Base-by-base conservation (phyloP, 2,888 invertebrate genomes). In the Tillus elongatus region DNA sequence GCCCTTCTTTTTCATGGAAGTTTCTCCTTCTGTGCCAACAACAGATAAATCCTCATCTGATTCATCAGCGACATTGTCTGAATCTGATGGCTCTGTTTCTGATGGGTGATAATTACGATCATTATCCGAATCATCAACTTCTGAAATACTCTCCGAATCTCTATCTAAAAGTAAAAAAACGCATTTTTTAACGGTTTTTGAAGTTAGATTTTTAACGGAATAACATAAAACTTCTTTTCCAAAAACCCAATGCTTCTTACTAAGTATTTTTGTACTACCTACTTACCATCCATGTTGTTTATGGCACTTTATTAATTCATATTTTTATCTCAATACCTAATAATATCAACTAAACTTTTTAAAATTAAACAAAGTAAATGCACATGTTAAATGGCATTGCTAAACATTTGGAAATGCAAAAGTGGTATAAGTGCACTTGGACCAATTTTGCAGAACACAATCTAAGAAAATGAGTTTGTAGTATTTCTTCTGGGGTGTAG, bases 401-500 rank as follows among this genome's bases (percentile, higher is more conserved):
- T 29, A 29, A 29, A 29, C 30, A 29, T 29, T 9, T 29, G 12
- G 11, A 29, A 29, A 29, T 29, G 30, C 30, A 29, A 29, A 29
- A 29, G 30, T 29, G 30, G 30, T 29, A 29, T 11, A 29, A 29
- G 30, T 29, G 12, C 30, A 11, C 30, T 29, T 29, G 30, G 12
- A 29, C 30, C 30, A 29, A 8, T 29, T 29, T 29, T 29, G n/a
- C 30, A 29, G 30, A 29, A n/a, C 30, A 10, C n/a, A 29, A 10
- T 10, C 12, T 29, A 8, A 8, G n/a, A 10, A 29, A 29, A 29
- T 29, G 30, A 9, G 12, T 29, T 11, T 10, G 30, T 29, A 29
- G 30, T 29, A 11, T 29, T 10, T 29, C 30, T 8, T 10, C 8
- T 29, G 12, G n/a, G 30, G 30, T 29, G 12, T 11, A 29, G 30